Evolutionary conservation across 2,113 vertebrate genomes (phyloP).

Genomic region (Dasyurus viverrinus): DNA sequence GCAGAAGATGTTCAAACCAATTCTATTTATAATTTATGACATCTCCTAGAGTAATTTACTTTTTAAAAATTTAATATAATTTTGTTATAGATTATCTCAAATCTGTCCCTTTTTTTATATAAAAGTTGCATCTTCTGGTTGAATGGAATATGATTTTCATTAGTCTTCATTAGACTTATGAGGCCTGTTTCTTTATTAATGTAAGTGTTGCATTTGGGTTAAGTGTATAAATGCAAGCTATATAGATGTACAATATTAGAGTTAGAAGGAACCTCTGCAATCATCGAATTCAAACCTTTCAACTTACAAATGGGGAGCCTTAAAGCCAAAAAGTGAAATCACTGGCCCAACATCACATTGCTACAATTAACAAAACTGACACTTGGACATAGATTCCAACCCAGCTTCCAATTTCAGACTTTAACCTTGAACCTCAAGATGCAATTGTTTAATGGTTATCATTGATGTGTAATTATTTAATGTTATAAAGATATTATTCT

Average conservation of each 20-base stretch:
- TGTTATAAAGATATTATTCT: slow-evolving; percentile 34
- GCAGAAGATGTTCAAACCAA: neutral
- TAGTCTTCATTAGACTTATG: slow-evolving; percentile 1
- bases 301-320: neutral
- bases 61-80: neutral
- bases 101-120: neutral
- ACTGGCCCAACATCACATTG: neutral
- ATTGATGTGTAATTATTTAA: slow-evolving; percentile 1
- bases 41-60: neutral
- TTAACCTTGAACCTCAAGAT: neutral
- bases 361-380: too few relatives aligned
- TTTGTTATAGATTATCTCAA: neutral
- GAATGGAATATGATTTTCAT: slow-evolving; percentile 13
- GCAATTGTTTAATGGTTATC: neutral
- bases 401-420: neutral
- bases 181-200: neutral
- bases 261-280: neutral
- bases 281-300: neutral
- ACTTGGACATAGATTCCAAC: too few relatives aligned
- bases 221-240: neutral
- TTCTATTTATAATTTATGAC: neutral
- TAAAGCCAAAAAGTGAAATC: neutral
- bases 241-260: neutral
- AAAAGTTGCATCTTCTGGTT: neutral
- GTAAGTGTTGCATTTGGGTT: neutral